Evolutionary conservation across 2,113 vertebrate species (phyloP), one percentile per base, ranked within the genome.

Genomic region (Bungarus multicinctus): DNA sequence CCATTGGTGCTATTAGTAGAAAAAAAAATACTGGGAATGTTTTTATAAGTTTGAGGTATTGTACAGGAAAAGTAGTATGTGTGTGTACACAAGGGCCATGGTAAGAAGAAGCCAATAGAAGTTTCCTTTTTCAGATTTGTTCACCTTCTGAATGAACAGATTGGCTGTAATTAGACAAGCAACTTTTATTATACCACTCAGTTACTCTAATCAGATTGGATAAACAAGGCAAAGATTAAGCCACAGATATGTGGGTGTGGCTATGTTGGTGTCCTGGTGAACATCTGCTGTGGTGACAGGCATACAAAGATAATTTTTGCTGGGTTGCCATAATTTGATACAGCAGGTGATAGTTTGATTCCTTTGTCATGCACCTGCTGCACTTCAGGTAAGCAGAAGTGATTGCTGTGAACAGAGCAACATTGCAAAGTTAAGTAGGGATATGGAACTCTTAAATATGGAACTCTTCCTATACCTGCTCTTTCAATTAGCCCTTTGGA

Each of bases 351-450:
- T 47, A 93, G 91, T 50, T 94, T 22, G 85, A 53, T 92, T 86
- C 96, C 94, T 97, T 97, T 97, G 97, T 98, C 94, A 93, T 53
- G 94, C 98, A 98, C 98, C 98, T 98, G 98, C 97, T 85, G 69
- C 92, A 64, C 94, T 45, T 69, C 96, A 97, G 97, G 96, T 98
- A 69, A 96, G 97, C 95, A 93, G 96, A 93, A 97, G 96, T 97
- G 98, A 98, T 98, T 98, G 97, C 95, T 54, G 89, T 74, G 93
- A 93, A 89, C 91, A 91, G 96, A 94, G 93, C 0, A 89, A 94
- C 91, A 92, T 97, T 93, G 96, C 95, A 96, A 95, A 95, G 92
- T 94, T 96, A 97, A 98, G 97, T 93, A 95, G 30, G 50, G 93
- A 92, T n/a, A n/a, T n/a, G n/a, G n/a, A n/a, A n/a, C n/a, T n/a